A percentile compares a stretch with the other conserved stretches of the same genome.
Conservation (phyloP, 2,113 vertebrate genomes). For the Meriones unguiculatus region DNA sequence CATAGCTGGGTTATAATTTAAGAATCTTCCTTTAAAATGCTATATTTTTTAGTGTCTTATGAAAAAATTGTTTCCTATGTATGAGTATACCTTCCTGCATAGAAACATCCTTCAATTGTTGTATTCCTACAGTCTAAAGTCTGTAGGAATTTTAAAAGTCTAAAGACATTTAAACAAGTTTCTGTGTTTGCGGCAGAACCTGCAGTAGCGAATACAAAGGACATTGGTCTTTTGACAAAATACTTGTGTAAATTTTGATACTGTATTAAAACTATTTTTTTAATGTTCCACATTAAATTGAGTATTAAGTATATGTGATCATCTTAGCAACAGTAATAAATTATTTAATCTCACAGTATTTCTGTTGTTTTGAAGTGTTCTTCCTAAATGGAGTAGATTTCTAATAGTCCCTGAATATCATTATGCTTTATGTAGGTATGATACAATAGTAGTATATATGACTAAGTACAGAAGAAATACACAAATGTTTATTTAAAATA, state of each 20-base stretch:
- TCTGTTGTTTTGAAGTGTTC: constrained; percentile 59
- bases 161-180: constrained; percentile 80
- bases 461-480: constrained; percentile 12
- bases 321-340: constrained; percentile 91
- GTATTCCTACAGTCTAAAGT: constrained; percentile 87
- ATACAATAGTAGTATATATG: not conserved
- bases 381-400: constrained; percentile 33
- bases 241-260: constrained; percentile 92
- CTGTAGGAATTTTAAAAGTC: too few species aligned
- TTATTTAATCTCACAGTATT: constrained; percentile 87
- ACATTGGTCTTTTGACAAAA: constrained; percentile 88
- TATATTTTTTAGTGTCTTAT: constrained; percentile 51
- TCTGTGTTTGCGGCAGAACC: constrained; percentile 82
- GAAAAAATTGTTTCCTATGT: constrained; percentile 64
- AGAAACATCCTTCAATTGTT: constrained; percentile 85
- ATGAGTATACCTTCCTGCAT: constrained; percentile 66
- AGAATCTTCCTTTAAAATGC: constrained; percentile 64
- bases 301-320: constrained; percentile 90
- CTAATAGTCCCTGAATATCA: not conserved
- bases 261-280: constrained; percentile 94
- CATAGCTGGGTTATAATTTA: constrained; percentile 71
- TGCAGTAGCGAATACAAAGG: constrained; percentile 84
- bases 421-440: not conserved
- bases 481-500: not conserved
- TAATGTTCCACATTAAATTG: constrained; percentile 90